These are phyloP conservation scores for Troglohyphantes excavatus DNA, from an alignment of 2,888 invertebrate species.

Conservation along the genomic window DNA sequence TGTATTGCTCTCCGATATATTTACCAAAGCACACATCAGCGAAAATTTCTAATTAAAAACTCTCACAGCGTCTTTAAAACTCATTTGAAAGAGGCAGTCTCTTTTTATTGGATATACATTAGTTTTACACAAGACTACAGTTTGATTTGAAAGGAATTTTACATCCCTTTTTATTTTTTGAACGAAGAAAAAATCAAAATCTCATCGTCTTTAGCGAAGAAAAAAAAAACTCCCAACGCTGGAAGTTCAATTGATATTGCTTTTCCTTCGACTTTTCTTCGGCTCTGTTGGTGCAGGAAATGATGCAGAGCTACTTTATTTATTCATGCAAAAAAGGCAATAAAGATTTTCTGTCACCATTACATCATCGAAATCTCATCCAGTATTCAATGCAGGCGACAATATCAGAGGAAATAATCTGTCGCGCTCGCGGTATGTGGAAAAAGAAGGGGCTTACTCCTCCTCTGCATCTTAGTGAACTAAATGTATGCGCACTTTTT, in stretches of 20 bases:
- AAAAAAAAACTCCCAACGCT: not conserved
- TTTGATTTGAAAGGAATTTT: constrained; percentile 12
- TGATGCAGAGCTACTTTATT: constrained; percentile 70
- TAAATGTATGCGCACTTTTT: constrained; percentile 26
- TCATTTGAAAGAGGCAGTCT: constrained; percentile 33
- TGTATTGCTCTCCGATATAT: constrained; percentile 30
- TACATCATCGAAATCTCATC: constrained; percentile 73
- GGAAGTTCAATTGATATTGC: constrained; percentile 72
- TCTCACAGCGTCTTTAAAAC: constrained; percentile 19
- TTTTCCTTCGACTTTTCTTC: constrained; percentile 59
- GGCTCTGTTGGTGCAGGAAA: constrained; percentile 64
- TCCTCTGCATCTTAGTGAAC: constrained; percentile 45
- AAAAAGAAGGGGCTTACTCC: constrained; percentile 35
- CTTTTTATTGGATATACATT: constrained; percentile 38
- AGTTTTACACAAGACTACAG: constrained; percentile 4
- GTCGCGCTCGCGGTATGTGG: constrained; percentile 48
- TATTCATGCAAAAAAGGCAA: constrained; percentile 73
- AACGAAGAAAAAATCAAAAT: not conserved
- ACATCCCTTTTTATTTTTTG: constrained; percentile 27
- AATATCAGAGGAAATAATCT: constrained; percentile 73
- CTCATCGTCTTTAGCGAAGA: not conserved
- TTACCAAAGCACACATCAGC: constrained; percentile 24
- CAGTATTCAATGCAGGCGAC: constrained; percentile 70
- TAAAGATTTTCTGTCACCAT: constrained; percentile 71
- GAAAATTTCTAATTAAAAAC: constrained; percentile 51